These are phyloP conservation scores for Notodonta dromedarius DNA, from an alignment of 2,888 invertebrate species.

Conservation along the genomic window DNA sequence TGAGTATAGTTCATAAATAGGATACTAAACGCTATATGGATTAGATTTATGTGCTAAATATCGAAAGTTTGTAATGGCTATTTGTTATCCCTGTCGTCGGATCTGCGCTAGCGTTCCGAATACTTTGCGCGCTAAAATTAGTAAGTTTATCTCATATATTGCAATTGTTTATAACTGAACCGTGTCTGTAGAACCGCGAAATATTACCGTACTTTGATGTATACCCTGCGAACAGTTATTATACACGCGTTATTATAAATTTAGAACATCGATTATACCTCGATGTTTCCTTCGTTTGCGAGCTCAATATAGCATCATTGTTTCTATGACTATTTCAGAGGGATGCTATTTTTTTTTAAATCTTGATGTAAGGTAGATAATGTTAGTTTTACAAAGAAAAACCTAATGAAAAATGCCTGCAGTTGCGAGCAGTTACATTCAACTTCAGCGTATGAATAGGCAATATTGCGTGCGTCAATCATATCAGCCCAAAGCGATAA, in stretches of 20 bases:
- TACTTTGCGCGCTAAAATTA: conserved; percentile 44
- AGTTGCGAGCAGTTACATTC: no score
- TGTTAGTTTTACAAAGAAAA: no score
- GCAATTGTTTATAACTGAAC: conserved; percentile 49
- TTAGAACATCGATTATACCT: conserved; percentile 9
- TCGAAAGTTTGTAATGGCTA: conserved; percentile 16
- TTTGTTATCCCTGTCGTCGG: conserved; percentile 26
- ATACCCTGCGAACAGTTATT: conserved; percentile 22
- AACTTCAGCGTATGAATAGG: no score
- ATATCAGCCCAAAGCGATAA: no score
- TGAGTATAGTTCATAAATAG: not conserved
- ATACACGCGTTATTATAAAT: conserved; percentile 27
- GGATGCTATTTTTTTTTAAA: no score
- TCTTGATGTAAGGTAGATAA: no score
- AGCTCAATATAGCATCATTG: no score
- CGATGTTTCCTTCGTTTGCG: not conserved
- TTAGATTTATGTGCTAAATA: conserved; percentile 24
- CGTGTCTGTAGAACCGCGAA: conserved; percentile 28
- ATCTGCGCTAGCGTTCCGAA: conserved; percentile 17
- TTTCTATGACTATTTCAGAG: no score
- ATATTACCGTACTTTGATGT: conserved; percentile 37
- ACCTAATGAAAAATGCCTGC: no score
- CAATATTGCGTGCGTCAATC: no score
- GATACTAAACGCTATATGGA: not conserved
- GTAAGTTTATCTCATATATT: conserved; percentile 55